A percentile compares a stretch with the other conserved stretches of the same genome.
Evolutionary conservation across 2,888 invertebrate species (phyloP).

Genomic region (Colostygia pectinataria): DNA sequence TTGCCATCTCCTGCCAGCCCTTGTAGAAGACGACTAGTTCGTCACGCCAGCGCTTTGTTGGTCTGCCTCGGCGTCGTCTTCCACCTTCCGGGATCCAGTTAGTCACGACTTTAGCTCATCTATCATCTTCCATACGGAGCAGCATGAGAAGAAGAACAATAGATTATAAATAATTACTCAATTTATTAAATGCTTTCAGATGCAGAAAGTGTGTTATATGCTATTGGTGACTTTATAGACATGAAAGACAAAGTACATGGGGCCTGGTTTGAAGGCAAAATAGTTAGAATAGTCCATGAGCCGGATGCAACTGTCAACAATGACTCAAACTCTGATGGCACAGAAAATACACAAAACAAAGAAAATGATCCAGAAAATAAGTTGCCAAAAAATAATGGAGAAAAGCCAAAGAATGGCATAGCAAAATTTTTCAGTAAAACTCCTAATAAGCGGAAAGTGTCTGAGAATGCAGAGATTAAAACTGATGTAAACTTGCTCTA

Average conservation of each 20-base stretch:
- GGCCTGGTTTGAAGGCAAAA: conserved; percentile 89
- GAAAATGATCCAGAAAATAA: conserved; percentile 56
- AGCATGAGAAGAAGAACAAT: too few relatives aligned
- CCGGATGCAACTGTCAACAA: conserved; percentile 35
- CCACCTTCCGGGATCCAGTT: too few relatives aligned
- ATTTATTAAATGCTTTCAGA: conserved; percentile 45
- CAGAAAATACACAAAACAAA: conserved; percentile 32
- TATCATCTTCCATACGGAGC: too few relatives aligned
- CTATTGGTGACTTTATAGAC: conserved; percentile 86
- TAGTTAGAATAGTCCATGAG: conserved; percentile 78
- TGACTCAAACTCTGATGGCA: not conserved
- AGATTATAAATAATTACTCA: too few relatives aligned
- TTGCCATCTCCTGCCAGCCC: too few relatives aligned
- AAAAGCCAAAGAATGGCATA: conserved; percentile 50
- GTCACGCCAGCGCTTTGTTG: too few relatives aligned
- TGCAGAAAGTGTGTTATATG: conserved; percentile 75
- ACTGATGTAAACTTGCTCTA: conserved; percentile 68
- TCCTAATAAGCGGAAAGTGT: conserved; percentile 42
- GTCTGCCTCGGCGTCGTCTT: too few relatives aligned
- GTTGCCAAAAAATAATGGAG: conserved; percentile 42
- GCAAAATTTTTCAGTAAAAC: conserved; percentile 56
- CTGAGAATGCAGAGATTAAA: conserved; percentile 27
- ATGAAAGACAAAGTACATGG: conserved; percentile 84
- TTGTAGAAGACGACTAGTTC: too few relatives aligned
- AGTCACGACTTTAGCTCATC: too few relatives aligned